Evolutionary conservation across 1,140 invertebrate genomes (phyloP).

Genomic region (Dysdera silvatica): DNA sequence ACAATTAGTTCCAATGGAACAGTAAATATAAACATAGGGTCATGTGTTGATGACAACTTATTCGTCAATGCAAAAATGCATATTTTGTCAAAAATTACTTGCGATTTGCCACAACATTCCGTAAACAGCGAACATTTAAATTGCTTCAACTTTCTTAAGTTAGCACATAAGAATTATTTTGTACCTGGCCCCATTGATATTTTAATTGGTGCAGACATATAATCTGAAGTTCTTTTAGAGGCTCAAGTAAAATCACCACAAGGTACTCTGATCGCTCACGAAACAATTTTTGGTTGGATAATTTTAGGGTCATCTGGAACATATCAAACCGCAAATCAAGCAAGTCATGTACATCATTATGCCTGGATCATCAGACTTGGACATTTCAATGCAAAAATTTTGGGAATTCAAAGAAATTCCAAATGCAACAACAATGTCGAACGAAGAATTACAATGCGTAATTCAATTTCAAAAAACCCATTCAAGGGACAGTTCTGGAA

Average conservation of each 20-base stretch:
- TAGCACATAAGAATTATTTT: background rate
- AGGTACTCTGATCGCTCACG: background rate
- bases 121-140: background rate
- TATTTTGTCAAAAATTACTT: background rate
- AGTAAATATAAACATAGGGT: background rate
- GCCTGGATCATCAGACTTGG: background rate
- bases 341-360: background rate
- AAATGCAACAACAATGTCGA: background rate
- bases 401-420: background rate
- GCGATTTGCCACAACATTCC: background rate
- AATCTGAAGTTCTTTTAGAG: background rate
- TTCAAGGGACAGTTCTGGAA: background rate
- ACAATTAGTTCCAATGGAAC: background rate
- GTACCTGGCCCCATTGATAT: background rate
- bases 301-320: background rate
- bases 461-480: background rate
- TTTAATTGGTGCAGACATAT: background rate
- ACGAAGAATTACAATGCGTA: background rate
- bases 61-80: background rate
- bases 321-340: background rate
- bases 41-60: background rate
- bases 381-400: background rate
- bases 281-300: constrained; percentile 1
- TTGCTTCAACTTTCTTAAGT: background rate
- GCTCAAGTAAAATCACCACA: background rate